phyloP scores from a whole-genome alignment of 2,888 invertebrate genomes.

The Hecatera dysodea region DNA sequence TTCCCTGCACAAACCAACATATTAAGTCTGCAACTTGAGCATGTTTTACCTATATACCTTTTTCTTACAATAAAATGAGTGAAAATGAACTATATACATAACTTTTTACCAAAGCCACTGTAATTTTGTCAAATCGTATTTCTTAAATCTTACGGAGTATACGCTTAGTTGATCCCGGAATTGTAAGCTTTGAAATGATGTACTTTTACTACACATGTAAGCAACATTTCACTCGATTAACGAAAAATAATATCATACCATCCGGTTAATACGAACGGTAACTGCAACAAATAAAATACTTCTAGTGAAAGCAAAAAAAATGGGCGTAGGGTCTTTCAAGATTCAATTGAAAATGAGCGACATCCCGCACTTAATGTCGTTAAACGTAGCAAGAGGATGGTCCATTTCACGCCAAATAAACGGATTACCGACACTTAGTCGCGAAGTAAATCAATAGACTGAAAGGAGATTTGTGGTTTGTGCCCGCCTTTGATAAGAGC shows the following conservation, averaged over 20 bases:
- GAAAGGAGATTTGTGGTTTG: conserved; percentile 11
- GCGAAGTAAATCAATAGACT: conserved; percentile 43
- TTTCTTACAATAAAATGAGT: no score
- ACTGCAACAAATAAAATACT: conserved; percentile 21
- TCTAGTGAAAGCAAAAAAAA: conserved; percentile 50
- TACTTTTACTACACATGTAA: not conserved
- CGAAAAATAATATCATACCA: conserved; percentile 10
- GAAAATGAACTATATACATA: no score
- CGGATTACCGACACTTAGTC: conserved; percentile 51
- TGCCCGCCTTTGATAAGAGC: not conserved
- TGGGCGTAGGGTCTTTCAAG: conserved; percentile 54
- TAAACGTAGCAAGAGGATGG: conserved; percentile 55
- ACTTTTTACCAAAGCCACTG: no score
- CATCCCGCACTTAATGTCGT: conserved; percentile 60
- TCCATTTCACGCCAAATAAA: conserved; percentile 59
- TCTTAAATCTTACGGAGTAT: no score
- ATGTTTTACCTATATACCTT: no score
- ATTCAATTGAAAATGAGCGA: conserved; percentile 61
- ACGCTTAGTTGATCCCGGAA: no score
- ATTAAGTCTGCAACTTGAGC: no score
- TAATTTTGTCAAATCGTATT: no score
- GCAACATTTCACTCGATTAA: not conserved
- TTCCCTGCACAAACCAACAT: no score
- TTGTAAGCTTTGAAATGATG: conserved; percentile 3
- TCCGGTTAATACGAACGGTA: conserved; percentile 1